Conservation (phyloP, 2,888 invertebrate genomes). For the Zeuzera pyrina region DNA sequence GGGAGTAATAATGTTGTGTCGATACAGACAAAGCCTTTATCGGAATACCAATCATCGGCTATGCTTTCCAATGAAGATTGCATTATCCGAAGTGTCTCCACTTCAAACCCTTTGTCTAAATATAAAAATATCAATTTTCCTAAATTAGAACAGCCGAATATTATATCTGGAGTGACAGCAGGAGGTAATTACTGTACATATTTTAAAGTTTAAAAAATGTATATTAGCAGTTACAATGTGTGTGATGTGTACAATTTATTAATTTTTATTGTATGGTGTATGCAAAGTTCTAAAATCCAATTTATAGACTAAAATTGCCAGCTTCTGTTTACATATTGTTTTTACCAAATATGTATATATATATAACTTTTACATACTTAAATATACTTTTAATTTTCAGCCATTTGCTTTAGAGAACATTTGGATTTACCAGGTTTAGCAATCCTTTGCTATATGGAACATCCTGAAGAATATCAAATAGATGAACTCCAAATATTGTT, state of each 20-base stretch:
- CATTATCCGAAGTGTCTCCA: constrained; percentile 37
- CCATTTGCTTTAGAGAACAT: constrained; percentile 44
- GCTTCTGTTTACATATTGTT: no score
- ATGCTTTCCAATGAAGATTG: constrained; percentile 26
- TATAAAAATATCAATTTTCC: constrained; percentile 24
- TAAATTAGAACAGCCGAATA: constrained; percentile 63
- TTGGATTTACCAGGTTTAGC: constrained; percentile 35
- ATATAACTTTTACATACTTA: neutral
- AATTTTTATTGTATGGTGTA: neutral
- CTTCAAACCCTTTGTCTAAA: constrained; percentile 22
- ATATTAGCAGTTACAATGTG: neutral
- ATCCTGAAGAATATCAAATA: constrained; percentile 42
- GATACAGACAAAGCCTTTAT: constrained; percentile 45
- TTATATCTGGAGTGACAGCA: constrained; percentile 56
- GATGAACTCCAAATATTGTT: constrained; percentile 39
- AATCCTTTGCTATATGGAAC: constrained; percentile 46
- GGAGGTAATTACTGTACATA: constrained; percentile 43
- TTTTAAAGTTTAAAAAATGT: neutral
- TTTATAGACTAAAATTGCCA: neutral
- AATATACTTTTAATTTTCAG: constrained; percentile 36
- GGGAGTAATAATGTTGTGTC: constrained; percentile 38
- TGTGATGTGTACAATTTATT: no score
- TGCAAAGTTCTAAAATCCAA: neutral
- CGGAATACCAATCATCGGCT: constrained; percentile 45
- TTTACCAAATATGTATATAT: neutral